A percentile compares a stretch with the other conserved stretches of the same genome.
Conservation (phyloP, 2,113 vertebrate genomes). For the Ceratotherium simum region DNA sequence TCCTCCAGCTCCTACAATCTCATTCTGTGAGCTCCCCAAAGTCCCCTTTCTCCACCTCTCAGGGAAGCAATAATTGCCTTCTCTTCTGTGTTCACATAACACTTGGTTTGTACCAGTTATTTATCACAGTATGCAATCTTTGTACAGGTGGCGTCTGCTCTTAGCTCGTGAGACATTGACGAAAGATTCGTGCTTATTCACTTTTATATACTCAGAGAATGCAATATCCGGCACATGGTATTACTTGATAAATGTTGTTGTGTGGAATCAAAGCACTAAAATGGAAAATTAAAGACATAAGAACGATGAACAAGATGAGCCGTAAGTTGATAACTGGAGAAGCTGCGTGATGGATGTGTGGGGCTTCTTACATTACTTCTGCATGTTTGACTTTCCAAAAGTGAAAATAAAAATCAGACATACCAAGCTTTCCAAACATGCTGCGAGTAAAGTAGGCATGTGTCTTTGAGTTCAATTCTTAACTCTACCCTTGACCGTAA, state of each 20-base stretch:
- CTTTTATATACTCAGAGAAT: not conserved
- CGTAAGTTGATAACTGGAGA: not conserved
- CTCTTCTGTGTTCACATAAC: not conserved
- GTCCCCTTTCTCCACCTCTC: not conserved
- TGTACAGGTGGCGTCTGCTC: not conserved
- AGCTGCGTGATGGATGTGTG: not conserved
- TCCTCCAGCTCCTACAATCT: not conserved
- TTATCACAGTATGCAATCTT: not conserved
- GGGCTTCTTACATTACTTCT: not conserved
- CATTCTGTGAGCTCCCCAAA: not conserved
- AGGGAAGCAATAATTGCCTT: not conserved
- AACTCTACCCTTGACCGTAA: not conserved
- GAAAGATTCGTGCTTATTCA: not conserved
- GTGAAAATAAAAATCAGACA: constrained; percentile 26
- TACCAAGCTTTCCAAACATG: not conserved
- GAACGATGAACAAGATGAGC: not conserved
- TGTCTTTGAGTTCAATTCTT: not conserved
- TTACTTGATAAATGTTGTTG: not conserved
- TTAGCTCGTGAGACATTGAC: not conserved
- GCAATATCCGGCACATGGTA: not conserved
- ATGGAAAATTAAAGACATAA: not conserved
- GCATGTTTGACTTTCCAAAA: not conserved
- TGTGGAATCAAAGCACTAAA: not conserved
- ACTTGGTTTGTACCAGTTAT: not conserved
- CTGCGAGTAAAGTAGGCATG: not conserved